Base-by-base conservation (phyloP, 2,888 invertebrate genomes). In the Dynastes hyllus region DNA sequence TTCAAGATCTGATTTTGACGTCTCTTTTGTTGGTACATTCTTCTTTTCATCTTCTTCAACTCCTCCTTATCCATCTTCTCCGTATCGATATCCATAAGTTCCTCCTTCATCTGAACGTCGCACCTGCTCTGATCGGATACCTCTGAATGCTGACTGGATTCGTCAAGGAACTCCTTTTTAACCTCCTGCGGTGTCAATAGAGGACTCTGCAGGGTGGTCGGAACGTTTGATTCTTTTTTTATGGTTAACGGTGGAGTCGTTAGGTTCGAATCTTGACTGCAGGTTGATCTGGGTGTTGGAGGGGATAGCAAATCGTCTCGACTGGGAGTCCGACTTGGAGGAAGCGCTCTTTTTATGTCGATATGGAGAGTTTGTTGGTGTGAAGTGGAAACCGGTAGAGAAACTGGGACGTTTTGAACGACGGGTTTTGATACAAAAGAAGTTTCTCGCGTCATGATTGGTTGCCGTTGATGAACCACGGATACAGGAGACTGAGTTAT, bases 21-120 rank as follows among this genome's bases (percentile, higher is more conserved):
- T 65, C 96, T 92, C 84, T 96, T 96, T 84, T 95, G 95, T 86
- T 96, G 95, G 86, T 95, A 95, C 78, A 82, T 4, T 83, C 85
- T 90, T 88, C 53, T 89, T 88, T 67, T 90, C 85, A 85, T 89
- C 89, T 84, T 89, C 80, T 88, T 90, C 79, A 88, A 80, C 82
- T 88, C 88, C 79, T 89, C 89, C 79, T 90, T 89, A 79, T 87
- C 86, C 80, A 88, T 88, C 81, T 88, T 88, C 78, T 88, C 88
- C 22, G 82, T 83, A 8, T 84, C 82, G 0, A 84, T 81, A 88
- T 91, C 88, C 79, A 88, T 88, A 80, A 89, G 90, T 86, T 93
- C 93, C 85, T 93, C 93, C 87, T 93, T 93, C 86, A 88, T 85
- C 88, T 90, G 79, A 63, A 91, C 89, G 83, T 92, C 92, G 13